Evolutionary conservation across 2,888 invertebrate genomes (phyloP), one percentile per base, ranked within the genome.

Genomic region (Platycheirus rosarum): DNA sequence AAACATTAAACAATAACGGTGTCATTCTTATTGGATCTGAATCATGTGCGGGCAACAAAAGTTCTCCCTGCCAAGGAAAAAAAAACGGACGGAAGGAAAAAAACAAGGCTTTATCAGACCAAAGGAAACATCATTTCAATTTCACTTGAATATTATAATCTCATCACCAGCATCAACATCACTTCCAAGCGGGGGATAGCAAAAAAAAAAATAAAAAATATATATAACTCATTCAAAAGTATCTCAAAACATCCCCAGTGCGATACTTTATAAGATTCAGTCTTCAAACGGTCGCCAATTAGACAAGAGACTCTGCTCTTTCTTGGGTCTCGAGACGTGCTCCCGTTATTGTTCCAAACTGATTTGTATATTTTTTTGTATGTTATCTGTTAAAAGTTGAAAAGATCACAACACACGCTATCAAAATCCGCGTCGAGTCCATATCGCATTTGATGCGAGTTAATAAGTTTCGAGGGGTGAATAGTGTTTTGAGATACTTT

Each of bases 391-490:
- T 49, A 40, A 70, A 77, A 80, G 60, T 76, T 80, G 62, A 76
- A 68, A 70, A 80, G 75, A 80, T 80, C 80, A 75, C 16, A 65
- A 29, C 60, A 32, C 35, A 40, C 37, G 46, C 53, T 63, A 48
- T 51, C 40, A 57, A 63, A n/a, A 63, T 48, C 26, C 42, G 29
- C 44, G 32, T 11, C 40, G 29, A 32, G 11, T 42, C 26, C 37
- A 35, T 63, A 46, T 48, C 48, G 46, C 66, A 42, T 65, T 70
- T 16, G 42, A 57, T 70, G 48, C 44, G 29, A 23, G 32, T 60
- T 76, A 82, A 76, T 82, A 71, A 82, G 20, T 71, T 82, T 68
- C 18, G 49, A 77, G 77, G 66, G 76, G 76, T 76, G 80, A 75
- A 75, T 29, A 71, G 51, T 9, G n/a, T 55, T 55, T 60, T 71